Conservation (phyloP, 1,140 invertebrate genomes). For the Ips nitidus region DNA sequence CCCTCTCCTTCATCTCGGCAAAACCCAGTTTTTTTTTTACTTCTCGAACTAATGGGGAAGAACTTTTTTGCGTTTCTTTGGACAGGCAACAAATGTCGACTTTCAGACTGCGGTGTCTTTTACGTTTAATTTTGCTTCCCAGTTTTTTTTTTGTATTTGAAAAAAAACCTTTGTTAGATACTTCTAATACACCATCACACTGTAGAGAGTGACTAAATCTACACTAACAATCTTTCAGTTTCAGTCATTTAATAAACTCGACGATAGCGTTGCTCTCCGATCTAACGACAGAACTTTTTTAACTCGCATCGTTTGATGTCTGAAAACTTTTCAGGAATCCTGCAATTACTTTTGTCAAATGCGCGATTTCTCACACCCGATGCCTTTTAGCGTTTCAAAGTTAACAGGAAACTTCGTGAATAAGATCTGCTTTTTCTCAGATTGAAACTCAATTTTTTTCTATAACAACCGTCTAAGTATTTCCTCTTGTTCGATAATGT, state of each 20-base stretch:
- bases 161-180: not conserved
- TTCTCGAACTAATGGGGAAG: slow-evolving; percentile 6
- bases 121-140: slow-evolving; percentile 7
- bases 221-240: not conserved
- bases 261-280: not conserved
- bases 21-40: not conserved
- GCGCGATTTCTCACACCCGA: slow-evolving; percentile 18
- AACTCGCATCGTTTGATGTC: slow-evolving; percentile 7
- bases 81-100: slow-evolving; percentile 13
- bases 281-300: slow-evolving; percentile 7
- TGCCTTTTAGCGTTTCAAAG: slow-evolving; percentile 2
- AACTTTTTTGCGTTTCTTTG: slow-evolving; percentile 9
- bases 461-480: too few species aligned
- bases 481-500: too few species aligned
- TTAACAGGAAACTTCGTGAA: slow-evolving; percentile 3
- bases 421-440: not conserved
- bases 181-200: too few species aligned
- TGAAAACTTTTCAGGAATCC: slow-evolving; percentile 12
- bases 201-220: not conserved
- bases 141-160: not conserved
- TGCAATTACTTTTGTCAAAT: slow-evolving; percentile 20
- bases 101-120: slow-evolving; percentile 11
- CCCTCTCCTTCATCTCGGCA: not conserved
- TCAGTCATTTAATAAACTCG: slow-evolving; percentile 14
- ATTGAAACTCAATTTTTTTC: not conserved